Conservation (phyloP, 1,140 invertebrate genomes). For the Lethrus apterus region DNA sequence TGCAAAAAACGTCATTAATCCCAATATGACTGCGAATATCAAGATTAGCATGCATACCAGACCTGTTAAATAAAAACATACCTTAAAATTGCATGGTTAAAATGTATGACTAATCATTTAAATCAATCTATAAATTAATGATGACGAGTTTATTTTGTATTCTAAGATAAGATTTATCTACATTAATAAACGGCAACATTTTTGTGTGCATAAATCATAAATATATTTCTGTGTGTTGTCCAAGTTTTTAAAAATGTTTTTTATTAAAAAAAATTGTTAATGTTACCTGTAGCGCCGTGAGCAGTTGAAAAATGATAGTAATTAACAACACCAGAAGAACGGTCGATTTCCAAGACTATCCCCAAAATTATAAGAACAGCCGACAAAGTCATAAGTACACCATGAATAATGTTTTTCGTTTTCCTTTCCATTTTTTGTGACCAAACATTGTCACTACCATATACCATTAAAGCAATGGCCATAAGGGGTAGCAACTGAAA, state of each 20-base stretch:
- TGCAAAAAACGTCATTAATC: background rate
- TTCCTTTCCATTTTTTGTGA: slow-evolving; percentile 5
- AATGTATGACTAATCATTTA: no score
- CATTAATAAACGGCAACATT: background rate
- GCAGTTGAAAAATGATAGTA: slow-evolving; percentile 2
- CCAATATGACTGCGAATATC: background rate
- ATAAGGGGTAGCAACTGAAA: slow-evolving; percentile 1
- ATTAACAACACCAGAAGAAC: background rate
- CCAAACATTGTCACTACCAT: slow-evolving; percentile 10
- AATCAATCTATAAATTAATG: background rate
- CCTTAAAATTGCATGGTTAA: no score
- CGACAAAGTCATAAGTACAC: background rate
- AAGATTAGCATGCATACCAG: slow-evolving; percentile 3
- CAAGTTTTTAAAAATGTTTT: background rate
- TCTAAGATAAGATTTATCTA: background rate
- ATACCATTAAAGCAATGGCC: slow-evolving; percentile 1
- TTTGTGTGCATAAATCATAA: background rate
- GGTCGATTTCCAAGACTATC: slow-evolving; percentile 2
- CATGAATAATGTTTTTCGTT: background rate
- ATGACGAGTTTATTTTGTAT: background rate
- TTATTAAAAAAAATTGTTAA: no score
- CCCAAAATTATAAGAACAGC: slow-evolving; percentile 3
- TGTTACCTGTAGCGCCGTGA: slow-evolving; percentile 6
- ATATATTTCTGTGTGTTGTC: background rate
- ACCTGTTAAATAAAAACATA: slow-evolving; percentile 3